Evolutionary conservation across 1,140 invertebrate species (phyloP), one percentile per base, ranked within the genome.

Genomic region (Leptinotarsa texana): DNA sequence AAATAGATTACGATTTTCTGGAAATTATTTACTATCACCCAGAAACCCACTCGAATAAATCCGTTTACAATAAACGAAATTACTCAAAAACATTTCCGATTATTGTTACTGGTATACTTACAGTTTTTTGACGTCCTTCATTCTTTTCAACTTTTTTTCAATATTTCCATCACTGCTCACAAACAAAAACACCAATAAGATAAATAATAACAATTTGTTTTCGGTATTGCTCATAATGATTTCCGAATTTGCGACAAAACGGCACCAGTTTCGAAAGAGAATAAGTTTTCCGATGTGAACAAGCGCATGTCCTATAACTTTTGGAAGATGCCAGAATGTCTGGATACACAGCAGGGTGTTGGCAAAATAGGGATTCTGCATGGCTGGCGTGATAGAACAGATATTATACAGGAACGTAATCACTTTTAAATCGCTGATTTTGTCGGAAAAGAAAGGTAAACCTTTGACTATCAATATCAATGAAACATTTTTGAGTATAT

Each of bases 301-400:
- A 3, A 24, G 63, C 63, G 63, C 63, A 66, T 66, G 63, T 17
- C 4, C 33, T 15, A 17, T 17, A 27, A 27, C 21, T 24, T 18
- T 17, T 66, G 61, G 61, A 17, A 63, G 63, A 66, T 24, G 63
- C 63, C 63, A 17, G 63, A 24, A 66, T 24, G 63, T 66, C 63
- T 66, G 33, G 63, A 66, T 27, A 15, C 22, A 66, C 63, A 66
- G 22, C 18, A 21, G 22, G 24, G 11, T 24, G 13, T 24, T 27
- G 33, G 63, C 63, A 66, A 66, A 66, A 66, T 66, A 13, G 15
- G n/a, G 33, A 66, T 66, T 42, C 33, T 42, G 33, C 8, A 42
- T 42, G 8, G 33, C 33, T 42, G 33, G 8, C 1, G 33, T 42
- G 33, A 42, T 42, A 42, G 8, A 11, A 42, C 2, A 42, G 8